Conservation (phyloP, 2,888 invertebrate species). For the Punctoribates punctum region DNA sequence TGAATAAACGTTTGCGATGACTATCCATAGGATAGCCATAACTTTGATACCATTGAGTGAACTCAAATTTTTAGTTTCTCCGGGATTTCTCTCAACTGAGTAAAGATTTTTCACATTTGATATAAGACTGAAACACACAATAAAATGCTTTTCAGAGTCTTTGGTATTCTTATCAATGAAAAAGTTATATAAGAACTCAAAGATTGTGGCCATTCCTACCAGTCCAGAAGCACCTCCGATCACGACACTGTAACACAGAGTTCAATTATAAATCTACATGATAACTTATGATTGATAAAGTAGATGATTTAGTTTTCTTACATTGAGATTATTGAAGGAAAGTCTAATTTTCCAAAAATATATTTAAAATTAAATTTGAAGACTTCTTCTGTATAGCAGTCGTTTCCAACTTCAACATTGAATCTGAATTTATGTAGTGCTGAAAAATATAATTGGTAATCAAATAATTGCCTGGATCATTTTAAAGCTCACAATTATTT, state of each 20-base stretch:
- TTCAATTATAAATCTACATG: too few species aligned
- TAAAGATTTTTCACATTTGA: slow-evolving; percentile 34
- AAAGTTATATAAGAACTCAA: slow-evolving; percentile 11
- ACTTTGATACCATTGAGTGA: slow-evolving; percentile 39
- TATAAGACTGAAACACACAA: slow-evolving; percentile 18
- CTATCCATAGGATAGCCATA: slow-evolving; percentile 40
- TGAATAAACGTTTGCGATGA: slow-evolving; percentile 40
- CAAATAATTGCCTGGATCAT: background rate
- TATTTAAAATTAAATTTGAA: background rate
- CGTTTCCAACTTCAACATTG: background rate
- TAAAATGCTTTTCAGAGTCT: background rate
- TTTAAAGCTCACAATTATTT: slow-evolving; percentile 5
- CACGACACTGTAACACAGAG: slow-evolving; percentile 15
- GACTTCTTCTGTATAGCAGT: slow-evolving; percentile 31
- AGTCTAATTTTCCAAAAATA: background rate
- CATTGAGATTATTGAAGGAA: slow-evolving; percentile 4
- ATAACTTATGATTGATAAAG: background rate
- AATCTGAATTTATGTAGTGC: slow-evolving; percentile 6
- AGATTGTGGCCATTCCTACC: slow-evolving; percentile 32
- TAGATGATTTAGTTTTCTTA: background rate
- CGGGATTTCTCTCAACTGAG: background rate
- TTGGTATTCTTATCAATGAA: background rate
- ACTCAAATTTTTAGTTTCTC: background rate
- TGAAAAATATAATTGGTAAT: background rate
- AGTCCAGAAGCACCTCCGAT: background rate